These are phyloP conservation scores for Idris sp. DNA, from an alignment of 1,140 invertebrate genomes.

Conservation along the genomic window DNA sequence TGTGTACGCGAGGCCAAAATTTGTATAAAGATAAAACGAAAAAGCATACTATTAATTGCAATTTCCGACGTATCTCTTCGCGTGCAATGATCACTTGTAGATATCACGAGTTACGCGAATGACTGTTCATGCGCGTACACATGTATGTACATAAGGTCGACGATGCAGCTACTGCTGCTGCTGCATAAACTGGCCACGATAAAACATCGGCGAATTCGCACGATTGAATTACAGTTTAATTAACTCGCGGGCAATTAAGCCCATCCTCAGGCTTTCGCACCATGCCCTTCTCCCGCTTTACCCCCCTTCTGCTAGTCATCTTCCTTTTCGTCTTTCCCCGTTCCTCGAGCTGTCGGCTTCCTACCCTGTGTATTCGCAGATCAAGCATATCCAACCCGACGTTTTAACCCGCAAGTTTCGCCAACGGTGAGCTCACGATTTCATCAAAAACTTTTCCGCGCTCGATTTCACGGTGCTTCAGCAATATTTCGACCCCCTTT, in stretches of 20 bases:
- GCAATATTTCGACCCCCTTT: constrained; percentile 37
- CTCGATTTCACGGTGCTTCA: constrained; percentile 52
- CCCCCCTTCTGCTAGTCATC: constrained; percentile 26
- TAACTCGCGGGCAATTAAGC: constrained; percentile 76
- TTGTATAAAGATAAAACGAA: constrained; percentile 49
- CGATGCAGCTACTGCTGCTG: constrained; percentile 60
- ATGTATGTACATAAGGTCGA: constrained; percentile 49
- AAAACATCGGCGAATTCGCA: constrained; percentile 76
- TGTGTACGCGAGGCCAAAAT: constrained; percentile 30
- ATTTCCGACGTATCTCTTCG: constrained; percentile 36
- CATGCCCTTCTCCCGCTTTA: background rate
- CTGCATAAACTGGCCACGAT: constrained; percentile 68
- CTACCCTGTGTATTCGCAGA: constrained; percentile 65
- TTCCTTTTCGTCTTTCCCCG: constrained; percentile 10
- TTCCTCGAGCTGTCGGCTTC: constrained; percentile 15
- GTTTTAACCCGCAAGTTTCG: constrained; percentile 68
- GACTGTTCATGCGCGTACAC: constrained; percentile 46
- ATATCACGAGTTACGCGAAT: constrained; percentile 41
- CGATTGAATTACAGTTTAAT: constrained; percentile 78
- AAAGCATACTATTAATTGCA: constrained; percentile 49
- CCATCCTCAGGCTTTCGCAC: constrained; percentile 47
- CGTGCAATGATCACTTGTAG: constrained; percentile 52
- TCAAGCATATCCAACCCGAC: constrained; percentile 58
- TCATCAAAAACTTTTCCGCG: constrained; percentile 73
- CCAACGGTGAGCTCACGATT: constrained; percentile 68